Base-by-base conservation (phyloP, 2,797 vertebrate species). In the Malacoraja senta region DNA sequence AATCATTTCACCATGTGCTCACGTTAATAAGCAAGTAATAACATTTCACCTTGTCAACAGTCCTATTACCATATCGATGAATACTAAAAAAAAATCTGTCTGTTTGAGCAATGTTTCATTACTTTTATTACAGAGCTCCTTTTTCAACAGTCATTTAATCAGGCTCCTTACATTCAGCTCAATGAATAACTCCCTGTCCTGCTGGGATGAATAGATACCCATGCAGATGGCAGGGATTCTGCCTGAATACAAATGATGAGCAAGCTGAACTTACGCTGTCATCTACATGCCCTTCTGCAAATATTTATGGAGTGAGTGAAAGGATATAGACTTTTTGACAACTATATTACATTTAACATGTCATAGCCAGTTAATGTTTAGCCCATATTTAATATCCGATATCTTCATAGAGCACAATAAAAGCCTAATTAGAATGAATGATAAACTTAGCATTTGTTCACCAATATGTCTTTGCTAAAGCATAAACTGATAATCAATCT, bases 121-220 rank as follows among this genome's bases (percentile, higher is more conserved):
- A 92, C 90, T 76, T 92, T 44, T 74, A 92, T 76, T 92, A 76
- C 71, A 92, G 12, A 92, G 38, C 71, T 76, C 71, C 90, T 58
- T 76, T 92, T 74, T 92, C 71, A 92, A 71, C 26, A 26, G 71
- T 92, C 71, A 76, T 92, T 92, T 92, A 92, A 92, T 92, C 90
- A 92, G 38, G 68, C 44, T 92, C 90, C 90, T 92, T 71, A 53
- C 90, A 92, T 38, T 92, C 90, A 92, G 90, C 71, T 74, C 71
- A 92, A 92, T 92, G 90, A 92, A 92, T 92, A 76, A 53, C 71
- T 92, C 71, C 35, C 71, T 53, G 29, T 53, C 90, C 90, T 92
- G 90, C 90, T 92, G 90, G 90, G 90, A 76, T 92, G 90, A 92
- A 92, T 92, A 76, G 90, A 92, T 92, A 92, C 71, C 90, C 90